These are phyloP conservation scores for Drosophila bunnanda DNA, from an alignment of 2,888 invertebrate genomes.

Conservation along the genomic window DNA sequence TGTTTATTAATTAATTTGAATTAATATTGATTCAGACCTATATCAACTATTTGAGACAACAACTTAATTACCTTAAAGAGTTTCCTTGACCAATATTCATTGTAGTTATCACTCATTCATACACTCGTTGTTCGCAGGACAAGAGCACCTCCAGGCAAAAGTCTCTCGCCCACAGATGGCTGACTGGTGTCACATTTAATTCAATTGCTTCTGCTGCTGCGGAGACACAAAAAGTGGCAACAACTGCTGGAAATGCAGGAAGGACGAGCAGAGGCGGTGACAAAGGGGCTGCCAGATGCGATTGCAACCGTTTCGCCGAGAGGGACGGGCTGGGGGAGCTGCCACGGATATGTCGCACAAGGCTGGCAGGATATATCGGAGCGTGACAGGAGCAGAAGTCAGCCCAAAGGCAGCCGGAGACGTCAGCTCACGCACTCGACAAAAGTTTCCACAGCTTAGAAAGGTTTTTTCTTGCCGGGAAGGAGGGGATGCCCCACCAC, in stretches of 20 bases:
- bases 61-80: not conserved
- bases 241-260: constrained; percentile 61
- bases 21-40: not conserved
- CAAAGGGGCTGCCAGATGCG: constrained; percentile 59
- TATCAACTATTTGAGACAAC: not conserved
- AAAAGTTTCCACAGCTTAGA: constrained; percentile 66
- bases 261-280: constrained; percentile 54
- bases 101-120: not conserved
- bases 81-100: constrained; percentile 2
- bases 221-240: constrained; percentile 56
- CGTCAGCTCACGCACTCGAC: constrained; percentile 59
- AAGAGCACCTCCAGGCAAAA: not conserved
- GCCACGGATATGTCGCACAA: constrained; percentile 74
- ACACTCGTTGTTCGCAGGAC: not conserved
- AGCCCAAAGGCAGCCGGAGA: constrained; percentile 29
- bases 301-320: constrained; percentile 22
- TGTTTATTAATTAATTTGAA: not conserved
- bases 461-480: constrained; percentile 21
- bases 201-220: constrained; percentile 63
- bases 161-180: constrained; percentile 15
- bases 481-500: constrained; percentile 11
- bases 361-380: constrained; percentile 75
- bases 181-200: constrained; percentile 75
- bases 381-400: constrained; percentile 70
- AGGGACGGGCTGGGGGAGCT: constrained; percentile 11